Conservation (phyloP, 2,113 vertebrate species). For the Labeo rohita region DNA sequence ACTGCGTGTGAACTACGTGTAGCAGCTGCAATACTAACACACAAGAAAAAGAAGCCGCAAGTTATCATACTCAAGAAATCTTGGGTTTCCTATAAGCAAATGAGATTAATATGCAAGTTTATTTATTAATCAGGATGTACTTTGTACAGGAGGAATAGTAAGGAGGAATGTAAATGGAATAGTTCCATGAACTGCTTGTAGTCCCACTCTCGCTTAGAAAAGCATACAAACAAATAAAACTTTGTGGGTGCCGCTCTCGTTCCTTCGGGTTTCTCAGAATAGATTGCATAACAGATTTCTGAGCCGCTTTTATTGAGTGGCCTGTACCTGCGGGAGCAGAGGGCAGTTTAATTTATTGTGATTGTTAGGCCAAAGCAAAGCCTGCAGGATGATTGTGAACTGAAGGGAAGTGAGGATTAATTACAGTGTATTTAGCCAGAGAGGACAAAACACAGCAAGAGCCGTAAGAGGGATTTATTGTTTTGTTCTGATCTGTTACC, state of each 20-base stretch:
- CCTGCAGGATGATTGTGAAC: constrained; percentile 30
- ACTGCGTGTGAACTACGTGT: not conserved
- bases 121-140: not conserved
- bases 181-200: not conserved
- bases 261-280: constrained; percentile 1
- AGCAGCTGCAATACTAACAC: not conserved
- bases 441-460: constrained; percentile 32
- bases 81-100: not conserved
- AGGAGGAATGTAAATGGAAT: not conserved
- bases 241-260: not conserved
- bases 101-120: not conserved
- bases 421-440: constrained; percentile 40
- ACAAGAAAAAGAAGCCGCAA: not conserved
- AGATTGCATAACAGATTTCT: constrained; percentile 28
- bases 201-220: not conserved
- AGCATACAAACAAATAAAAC: constrained; percentile 21
- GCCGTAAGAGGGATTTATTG: constrained; percentile 36
- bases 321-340: constrained; percentile 31
- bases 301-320: constrained; percentile 32
- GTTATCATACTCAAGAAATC: not conserved
- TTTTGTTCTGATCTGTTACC: not conserved
- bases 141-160: not conserved
- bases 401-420: constrained; percentile 40
- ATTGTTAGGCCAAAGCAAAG: constrained; percentile 45
- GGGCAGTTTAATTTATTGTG: constrained; percentile 44